These are phyloP conservation scores for Aplidium turbinatum DNA, from an alignment of 23 tunicate genomes.

Conservation along the genomic window DNA sequence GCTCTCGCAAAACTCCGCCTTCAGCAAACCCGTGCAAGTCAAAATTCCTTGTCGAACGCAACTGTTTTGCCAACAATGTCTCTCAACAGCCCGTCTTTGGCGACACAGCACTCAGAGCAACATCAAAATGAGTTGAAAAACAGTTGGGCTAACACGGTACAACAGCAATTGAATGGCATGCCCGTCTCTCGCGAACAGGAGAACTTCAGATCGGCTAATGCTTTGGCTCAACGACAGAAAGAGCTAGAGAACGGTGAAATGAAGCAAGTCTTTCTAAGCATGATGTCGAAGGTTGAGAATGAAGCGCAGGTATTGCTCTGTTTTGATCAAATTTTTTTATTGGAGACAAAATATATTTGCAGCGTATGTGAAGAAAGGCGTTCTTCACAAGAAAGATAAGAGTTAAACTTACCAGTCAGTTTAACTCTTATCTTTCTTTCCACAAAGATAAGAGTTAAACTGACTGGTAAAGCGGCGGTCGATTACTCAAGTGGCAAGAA, in stretches of 20 bases:
- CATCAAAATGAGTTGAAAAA: constrained; percentile 3
- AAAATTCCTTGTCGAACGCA: background rate
- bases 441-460: too few species aligned
- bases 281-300: constrained; percentile 26
- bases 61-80: constrained; percentile 1
- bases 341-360: too few species aligned
- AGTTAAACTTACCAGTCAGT: too few species aligned
- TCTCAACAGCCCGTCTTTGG: constrained; percentile 1
- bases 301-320: constrained; percentile 32
- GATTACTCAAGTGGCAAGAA: too few species aligned
- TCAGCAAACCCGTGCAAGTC: background rate
- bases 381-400: too few species aligned
- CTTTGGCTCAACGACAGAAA: constrained; percentile 41
- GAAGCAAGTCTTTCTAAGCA: constrained; percentile 22
- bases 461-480: too few species aligned
- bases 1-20: background rate
- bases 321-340: too few species aligned
- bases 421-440: too few species aligned
- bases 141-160: constrained; percentile 4
- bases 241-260: constrained; percentile 41
- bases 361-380: too few species aligned
- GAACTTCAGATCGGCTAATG: too few species aligned
- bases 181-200: too few species aligned
- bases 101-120: background rate
- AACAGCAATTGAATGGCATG: constrained; percentile 6